Conservation (phyloP, 1,140 invertebrate genomes). For the Papilio glaucus region DNA sequence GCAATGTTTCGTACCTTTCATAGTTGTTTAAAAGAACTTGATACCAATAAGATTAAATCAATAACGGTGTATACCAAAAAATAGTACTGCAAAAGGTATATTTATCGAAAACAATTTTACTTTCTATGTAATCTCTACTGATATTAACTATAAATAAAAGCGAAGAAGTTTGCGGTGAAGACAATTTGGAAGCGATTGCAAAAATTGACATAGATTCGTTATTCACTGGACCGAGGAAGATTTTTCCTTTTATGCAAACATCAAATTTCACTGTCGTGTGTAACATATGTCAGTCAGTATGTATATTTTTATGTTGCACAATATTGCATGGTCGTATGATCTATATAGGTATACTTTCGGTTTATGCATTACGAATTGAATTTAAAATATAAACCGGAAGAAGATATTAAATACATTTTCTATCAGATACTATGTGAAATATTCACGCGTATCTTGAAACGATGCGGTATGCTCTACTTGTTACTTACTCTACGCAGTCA, state of each 20-base stretch:
- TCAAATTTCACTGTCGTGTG: neutral
- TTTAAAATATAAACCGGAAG: too few species aligned
- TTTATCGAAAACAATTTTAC: neutral
- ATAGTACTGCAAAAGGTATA: neutral
- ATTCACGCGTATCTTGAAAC: neutral
- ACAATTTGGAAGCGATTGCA: slow-evolving; percentile 1
- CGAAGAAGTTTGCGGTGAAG: neutral
- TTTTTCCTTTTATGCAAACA: neutral
- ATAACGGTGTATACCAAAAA: too few species aligned
- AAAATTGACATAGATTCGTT: neutral
- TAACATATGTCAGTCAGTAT: neutral
- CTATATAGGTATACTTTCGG: too few species aligned
- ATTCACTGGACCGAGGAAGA: neutral
- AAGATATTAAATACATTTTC: too few species aligned
- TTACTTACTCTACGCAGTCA: neutral
- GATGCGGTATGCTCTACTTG: neutral
- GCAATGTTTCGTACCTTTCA: too few species aligned
- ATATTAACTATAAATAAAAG: slow-evolving; percentile 30
- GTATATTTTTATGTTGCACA: too few species aligned
- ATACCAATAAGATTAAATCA: too few species aligned
- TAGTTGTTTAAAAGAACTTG: too few species aligned
- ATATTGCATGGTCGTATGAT: too few species aligned
- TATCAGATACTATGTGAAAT: too few species aligned
- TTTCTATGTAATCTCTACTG: neutral
- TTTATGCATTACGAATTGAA: too few species aligned